These are phyloP conservation scores for Mythimna albipuncta DNA, from an alignment of 2,888 invertebrate species.

Conservation along the genomic window DNA sequence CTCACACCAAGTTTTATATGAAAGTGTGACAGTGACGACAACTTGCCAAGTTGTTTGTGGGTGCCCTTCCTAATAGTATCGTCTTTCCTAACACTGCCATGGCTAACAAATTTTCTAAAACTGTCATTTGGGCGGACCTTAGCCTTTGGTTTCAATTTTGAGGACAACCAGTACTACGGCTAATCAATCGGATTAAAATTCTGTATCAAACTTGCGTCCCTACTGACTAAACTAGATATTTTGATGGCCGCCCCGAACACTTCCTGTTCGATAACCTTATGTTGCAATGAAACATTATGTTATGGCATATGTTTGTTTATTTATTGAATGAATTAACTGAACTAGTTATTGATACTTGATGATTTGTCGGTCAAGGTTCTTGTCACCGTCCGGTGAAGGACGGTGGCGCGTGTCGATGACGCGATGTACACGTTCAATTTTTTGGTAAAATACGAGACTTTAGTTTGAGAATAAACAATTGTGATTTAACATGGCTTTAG, in stretches of 20 bases:
- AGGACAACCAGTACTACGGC: not conserved
- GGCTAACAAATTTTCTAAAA: no score
- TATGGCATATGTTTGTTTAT: conserved; percentile 21
- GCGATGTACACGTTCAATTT: not conserved
- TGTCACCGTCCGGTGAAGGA: no score
- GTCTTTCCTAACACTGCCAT: no score
- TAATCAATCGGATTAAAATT: not conserved
- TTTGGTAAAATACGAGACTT: not conserved
- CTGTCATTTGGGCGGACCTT: not conserved
- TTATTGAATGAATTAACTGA: conserved; percentile 11
- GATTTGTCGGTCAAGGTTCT: conserved; percentile 4
- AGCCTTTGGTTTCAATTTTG: not conserved
- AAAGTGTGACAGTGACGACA: no score
- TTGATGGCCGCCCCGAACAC: not conserved
- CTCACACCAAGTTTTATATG: no score
- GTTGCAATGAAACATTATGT: not conserved
- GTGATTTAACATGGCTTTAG: no score
- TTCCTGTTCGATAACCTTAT: conserved; percentile 20
- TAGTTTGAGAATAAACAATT: not conserved
- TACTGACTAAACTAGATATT: not conserved
- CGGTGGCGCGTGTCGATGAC: no score
- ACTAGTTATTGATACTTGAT: not conserved
- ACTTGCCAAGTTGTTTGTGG: no score
- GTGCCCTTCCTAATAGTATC: no score
- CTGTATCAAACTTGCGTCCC: not conserved